Evolutionary conservation across 2,888 invertebrate species (phyloP), one percentile per base, ranked within the genome.

Genomic region (Parascotia fuliginaria): DNA sequence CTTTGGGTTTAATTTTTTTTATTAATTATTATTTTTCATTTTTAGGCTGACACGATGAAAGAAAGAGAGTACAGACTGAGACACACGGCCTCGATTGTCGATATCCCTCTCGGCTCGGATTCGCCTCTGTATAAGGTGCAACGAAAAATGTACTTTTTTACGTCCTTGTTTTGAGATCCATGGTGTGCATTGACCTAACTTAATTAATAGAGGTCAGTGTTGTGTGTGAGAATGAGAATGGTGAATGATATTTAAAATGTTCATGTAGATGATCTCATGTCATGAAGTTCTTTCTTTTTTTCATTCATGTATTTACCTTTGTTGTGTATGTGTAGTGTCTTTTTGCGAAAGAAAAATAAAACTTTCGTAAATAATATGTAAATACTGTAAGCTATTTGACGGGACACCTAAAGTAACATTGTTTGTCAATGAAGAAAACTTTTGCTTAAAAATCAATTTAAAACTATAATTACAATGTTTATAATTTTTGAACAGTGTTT

Each of bases 361-460:
- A 42, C 12, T 40, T 42, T 52, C 46, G 42, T 52, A 46, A 45
- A 42, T 46, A 38, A 52, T 34, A 46, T 51, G 45, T 45, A 27
- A 51, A 38, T 31, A 14, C 34, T 28, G 12, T 19, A n/a, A 24
- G 33, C 13, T 38, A 38, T 24, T 31, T 6, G 6, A 44, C 15
- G 19, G 6, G 38, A 5, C 32, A 44, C 24, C 12, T 1, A 13
- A 4, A 42, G 11, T 1, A 22, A 13, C 11, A n/a, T n/a, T 28
- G 19, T 38, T 15, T 32, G 1, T 9, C 31, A 15, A 15, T 24
- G 24, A 28, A 1, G n/a, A n/a, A 16, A 14, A n/a, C 6, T 4
- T 39, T 9, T 24, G 9, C 9, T 16, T 9, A 12, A 11, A 29
- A 11, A 31, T 32, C 24, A 33, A 16, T 6, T 11, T n/a, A 32